Base-by-base conservation (phyloP, 2,113 vertebrate genomes). In the Lontra canadensis region DNA sequence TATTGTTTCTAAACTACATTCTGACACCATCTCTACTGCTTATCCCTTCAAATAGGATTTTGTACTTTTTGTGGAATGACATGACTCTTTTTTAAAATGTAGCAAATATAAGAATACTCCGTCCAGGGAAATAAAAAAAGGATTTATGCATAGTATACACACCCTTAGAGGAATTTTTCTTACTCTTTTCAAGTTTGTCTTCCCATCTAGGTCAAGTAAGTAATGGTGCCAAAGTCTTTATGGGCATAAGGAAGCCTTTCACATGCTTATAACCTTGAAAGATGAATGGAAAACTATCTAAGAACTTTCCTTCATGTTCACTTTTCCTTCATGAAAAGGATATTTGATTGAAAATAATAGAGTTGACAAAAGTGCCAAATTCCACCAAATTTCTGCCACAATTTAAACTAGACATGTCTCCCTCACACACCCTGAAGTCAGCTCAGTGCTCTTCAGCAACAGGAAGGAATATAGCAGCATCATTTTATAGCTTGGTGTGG, bases 261-360 rank as follows among this genome's bases (percentile, higher is more conserved):
- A 92, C 86, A 73, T 73, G 83, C 81, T 92, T 69, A 87, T 96
- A 90, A 95, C 94, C 96, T 91, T 98, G 96, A 96, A 94, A 97
- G 88, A 95, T 95, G 76, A 97, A 97, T 97, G 81, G 90, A 94
- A 90, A 92, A 31, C 47, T 83, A 36, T 83, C 96, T 84, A 96
- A 97, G 95, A 96, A 92, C 80, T 96, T 95, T 87, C 87, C 83
- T 97, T 81, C 93, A 81, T 74, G 74, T 83, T 85, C 57, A 34
- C 95, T 97, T 95, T 94, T 92, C 55, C 61, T 78, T 71, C 84
- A 67, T 87, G 84, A 84, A 95, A 96, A 96, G 82, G 82, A 63
- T 63, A 87, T 96, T 94, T 93, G 95, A 92, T 65, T 86, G 82
- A 91, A 98, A 97, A 95, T 94, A 96, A 97, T 76, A 69, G 61